Evolutionary conservation across 2,113 vertebrate genomes (phyloP).

Genomic region (Deroptyus accipitrinus): DNA sequence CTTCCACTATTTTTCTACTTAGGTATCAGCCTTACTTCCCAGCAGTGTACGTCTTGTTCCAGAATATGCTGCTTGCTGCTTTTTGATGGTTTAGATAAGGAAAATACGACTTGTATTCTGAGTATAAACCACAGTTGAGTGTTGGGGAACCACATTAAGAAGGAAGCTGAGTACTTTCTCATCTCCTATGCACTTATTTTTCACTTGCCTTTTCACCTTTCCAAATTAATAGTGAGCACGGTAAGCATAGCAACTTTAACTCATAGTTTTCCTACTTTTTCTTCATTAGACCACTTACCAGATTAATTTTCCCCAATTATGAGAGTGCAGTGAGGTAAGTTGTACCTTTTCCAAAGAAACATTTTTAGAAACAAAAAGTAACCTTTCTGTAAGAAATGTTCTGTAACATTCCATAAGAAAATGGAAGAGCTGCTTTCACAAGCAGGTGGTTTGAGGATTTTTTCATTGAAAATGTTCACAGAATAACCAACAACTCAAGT

Average conservation of each 20-base stretch:
- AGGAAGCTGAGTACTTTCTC: background rate
- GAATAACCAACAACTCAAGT: background rate
- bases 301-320: background rate
- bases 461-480: background rate
- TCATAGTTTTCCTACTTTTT: background rate
- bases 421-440: background rate
- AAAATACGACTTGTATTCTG: background rate
- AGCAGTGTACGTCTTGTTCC: background rate
- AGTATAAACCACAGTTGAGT: background rate
- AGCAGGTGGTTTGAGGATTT: background rate
- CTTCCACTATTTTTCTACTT: background rate
- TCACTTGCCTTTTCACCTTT: background rate
- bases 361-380: background rate
- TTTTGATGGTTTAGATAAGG: background rate
- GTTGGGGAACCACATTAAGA: background rate
- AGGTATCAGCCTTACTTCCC: background rate
- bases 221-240: background rate
- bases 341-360: background rate
- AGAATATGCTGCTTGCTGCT: background rate
- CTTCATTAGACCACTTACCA: background rate
- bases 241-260: background rate
- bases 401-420: background rate
- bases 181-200: background rate
- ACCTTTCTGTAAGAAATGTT: background rate
- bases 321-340: background rate